A percentile compares a stretch with the other conserved stretches of the same genome.
phyloP scores from a whole-genome alignment of 2,888 invertebrate genomes.

The Didymodactylos carnosus region DNA sequence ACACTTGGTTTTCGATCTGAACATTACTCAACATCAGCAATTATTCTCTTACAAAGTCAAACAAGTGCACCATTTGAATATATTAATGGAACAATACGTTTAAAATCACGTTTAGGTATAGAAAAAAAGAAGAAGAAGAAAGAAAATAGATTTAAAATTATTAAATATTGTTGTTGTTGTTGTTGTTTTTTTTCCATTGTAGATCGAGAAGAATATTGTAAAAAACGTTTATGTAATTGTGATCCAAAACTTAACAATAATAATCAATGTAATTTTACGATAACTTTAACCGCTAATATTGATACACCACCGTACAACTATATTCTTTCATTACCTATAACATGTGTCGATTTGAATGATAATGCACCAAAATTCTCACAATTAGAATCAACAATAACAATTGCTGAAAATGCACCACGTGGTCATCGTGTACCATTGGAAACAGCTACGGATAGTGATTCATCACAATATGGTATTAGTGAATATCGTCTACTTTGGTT shows the following conservation, averaged over 20 bases:
- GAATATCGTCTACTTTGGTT: not conserved
- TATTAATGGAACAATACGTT: not conserved
- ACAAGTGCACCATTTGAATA: not conserved
- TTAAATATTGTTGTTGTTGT: too few species aligned
- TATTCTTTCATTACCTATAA: not conserved
- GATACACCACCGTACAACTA: not conserved
- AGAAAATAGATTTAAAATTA: too few species aligned
- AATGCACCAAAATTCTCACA: not conserved
- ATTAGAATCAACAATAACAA: not conserved
- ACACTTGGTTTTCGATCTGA: not conserved
- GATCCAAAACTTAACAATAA: too few species aligned
- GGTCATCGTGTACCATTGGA: not conserved
- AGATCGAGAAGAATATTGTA: not conserved
- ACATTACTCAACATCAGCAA: too few species aligned
- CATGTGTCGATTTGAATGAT: not conserved
- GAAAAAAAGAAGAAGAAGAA: too few species aligned
- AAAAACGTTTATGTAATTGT: not conserved
- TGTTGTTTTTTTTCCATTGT: too few species aligned
- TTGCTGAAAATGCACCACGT: not conserved
- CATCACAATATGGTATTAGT: not conserved
- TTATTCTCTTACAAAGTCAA: not conserved
- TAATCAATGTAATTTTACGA: not conserved
- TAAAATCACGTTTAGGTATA: not conserved
- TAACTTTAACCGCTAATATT: not conserved
- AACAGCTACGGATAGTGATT: not conserved